These are phyloP conservation scores for Mellilla xanthometata DNA, from an alignment of 2,888 invertebrate species.

Conservation along the genomic window DNA sequence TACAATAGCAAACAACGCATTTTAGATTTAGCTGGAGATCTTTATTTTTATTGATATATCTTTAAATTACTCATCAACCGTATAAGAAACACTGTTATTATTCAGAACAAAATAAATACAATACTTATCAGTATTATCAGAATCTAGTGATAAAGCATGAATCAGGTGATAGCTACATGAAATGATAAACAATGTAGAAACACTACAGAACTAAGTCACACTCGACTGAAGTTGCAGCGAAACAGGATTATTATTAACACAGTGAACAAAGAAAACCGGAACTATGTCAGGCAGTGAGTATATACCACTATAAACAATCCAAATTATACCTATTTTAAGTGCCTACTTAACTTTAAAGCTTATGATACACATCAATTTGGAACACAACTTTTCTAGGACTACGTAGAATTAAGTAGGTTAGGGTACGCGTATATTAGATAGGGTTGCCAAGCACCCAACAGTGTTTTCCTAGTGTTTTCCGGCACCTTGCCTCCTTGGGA, in stretches of 20 bases:
- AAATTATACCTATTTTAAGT: too few relatives aligned
- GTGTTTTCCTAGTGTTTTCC: too few relatives aligned
- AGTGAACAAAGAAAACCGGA: conserved; percentile 11
- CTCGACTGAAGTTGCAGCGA: conserved; percentile 4
- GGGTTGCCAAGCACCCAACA: too few relatives aligned
- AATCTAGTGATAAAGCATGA: conserved; percentile 41
- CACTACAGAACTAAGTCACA: conserved; percentile 12
- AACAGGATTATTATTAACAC: conserved; percentile 2
- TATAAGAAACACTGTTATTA: conserved; percentile 3
- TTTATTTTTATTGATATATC: too few relatives aligned
- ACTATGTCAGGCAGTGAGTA: conserved; percentile 47
- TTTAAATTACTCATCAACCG: neutral
- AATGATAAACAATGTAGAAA: conserved; percentile 35
- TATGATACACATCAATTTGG: too few relatives aligned
- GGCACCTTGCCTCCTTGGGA: too few relatives aligned
- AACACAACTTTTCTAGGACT: too few relatives aligned
- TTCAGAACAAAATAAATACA: conserved; percentile 29
- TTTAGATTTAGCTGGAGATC: too few relatives aligned
- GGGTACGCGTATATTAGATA: too few relatives aligned
- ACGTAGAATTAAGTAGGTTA: too few relatives aligned
- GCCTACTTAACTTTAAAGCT: too few relatives aligned
- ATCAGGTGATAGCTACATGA: conserved; percentile 38
- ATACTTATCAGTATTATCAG: conserved; percentile 45
- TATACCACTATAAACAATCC: neutral
- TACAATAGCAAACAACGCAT: too few relatives aligned